phyloP scores from a whole-genome alignment of 2,113 vertebrate genomes.

The Apteryx mantelli region DNA sequence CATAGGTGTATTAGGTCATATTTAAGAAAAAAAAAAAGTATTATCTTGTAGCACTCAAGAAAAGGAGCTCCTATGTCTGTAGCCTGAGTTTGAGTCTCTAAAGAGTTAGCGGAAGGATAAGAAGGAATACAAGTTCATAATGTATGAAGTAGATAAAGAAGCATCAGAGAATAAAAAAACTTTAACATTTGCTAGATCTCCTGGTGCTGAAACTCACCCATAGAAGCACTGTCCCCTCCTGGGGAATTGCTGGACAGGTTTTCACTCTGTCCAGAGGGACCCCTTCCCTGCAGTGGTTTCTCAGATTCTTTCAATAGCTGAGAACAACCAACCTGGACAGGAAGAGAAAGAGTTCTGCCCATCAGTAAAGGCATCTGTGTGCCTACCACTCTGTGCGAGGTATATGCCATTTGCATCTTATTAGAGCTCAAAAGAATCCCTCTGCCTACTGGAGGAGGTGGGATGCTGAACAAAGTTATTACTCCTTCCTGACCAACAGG shows the following conservation, averaged over 20 bases:
- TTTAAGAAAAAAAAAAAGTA: neutral
- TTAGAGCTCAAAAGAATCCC: neutral
- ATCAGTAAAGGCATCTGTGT: neutral
- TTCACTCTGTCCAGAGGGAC: slow-evolving; percentile 66
- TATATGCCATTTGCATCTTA: neutral
- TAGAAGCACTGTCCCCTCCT: slow-evolving; percentile 65
- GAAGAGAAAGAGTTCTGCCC: neutral
- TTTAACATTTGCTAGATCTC: neutral
- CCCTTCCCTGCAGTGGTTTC: slow-evolving; percentile 74
- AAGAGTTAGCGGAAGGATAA: neutral
- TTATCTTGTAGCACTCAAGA: neutral
- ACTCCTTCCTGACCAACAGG: neutral
- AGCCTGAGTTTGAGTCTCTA: neutral
- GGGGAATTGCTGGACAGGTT: slow-evolving; percentile 71
- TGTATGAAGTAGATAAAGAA: neutral
- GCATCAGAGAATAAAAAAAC: neutral
- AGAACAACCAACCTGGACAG: slow-evolving; percentile 79
- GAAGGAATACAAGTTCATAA: neutral
- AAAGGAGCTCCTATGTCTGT: neutral
- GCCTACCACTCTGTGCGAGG: neutral
- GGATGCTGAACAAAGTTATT: neutral
- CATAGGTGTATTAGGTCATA: neutral
- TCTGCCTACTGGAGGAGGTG: neutral
- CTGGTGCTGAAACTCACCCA: slow-evolving; percentile 66
- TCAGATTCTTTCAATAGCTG: slow-evolving; percentile 82